A percentile compares a stretch with the other conserved stretches of the same genome.
These are phyloP conservation scores for Hyphantria cunea DNA, from an alignment of 1,140 invertebrate genomes.

Conservation along the genomic window DNA sequence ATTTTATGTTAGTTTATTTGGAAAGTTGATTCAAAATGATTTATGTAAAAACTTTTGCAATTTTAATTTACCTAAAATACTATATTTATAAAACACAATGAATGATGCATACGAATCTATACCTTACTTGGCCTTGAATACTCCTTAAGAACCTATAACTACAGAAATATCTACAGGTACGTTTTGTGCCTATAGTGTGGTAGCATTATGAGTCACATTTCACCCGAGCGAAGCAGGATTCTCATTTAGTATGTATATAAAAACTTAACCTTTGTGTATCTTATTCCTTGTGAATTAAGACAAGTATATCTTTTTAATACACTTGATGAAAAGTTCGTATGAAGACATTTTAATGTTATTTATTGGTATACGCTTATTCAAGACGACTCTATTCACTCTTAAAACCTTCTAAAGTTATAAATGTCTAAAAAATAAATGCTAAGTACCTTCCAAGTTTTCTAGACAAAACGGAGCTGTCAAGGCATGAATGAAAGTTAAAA, in stretches of 20 bases:
- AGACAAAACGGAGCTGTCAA: too few species aligned
- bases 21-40: neutral
- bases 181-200: neutral
- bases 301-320: too few species aligned
- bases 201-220: slow-evolving; percentile 1
- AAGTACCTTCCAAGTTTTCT: too few species aligned
- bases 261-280: too few species aligned
- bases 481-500: too few species aligned
- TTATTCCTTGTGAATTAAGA: too few species aligned
- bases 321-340: too few species aligned
- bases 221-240: neutral
- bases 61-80: slow-evolving; percentile 1
- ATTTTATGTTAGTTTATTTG: neutral
- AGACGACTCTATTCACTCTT: too few species aligned
- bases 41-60: neutral
- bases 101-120: neutral
- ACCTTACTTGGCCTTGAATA: neutral
- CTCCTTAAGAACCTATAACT: neutral
- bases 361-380: too few species aligned
- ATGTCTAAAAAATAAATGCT: too few species aligned
- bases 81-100: slow-evolving; percentile 1
- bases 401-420: too few species aligned
- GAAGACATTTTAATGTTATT: too few species aligned
- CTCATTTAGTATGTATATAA: neutral
- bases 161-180: slow-evolving; percentile 1